Conservation (phyloP, 2,797 vertebrate species). For the Natrix natrix region DNA sequence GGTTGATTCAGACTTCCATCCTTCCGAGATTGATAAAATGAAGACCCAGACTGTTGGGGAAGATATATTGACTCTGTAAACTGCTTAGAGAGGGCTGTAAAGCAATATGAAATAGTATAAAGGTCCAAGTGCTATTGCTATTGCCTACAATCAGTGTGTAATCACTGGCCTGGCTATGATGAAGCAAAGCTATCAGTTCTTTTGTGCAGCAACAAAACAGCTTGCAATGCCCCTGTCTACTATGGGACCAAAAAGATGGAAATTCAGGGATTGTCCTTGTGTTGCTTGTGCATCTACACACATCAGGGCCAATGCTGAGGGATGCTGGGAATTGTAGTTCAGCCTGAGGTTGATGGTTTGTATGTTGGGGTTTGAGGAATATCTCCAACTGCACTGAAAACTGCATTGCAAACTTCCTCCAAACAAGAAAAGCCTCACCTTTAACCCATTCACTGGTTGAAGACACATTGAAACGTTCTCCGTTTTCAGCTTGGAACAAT, state of each 20-base stretch:
- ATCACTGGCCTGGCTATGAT: neutral
- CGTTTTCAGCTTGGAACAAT: slow-evolving; percentile 78
- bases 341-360: neutral
- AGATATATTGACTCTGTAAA: no score
- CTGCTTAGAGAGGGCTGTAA: no score
- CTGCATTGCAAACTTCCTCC: neutral
- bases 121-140: neutral
- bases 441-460: slow-evolving; percentile 90
- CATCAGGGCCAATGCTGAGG: neutral
- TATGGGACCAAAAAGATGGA: neutral
- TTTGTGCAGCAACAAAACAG: neutral
- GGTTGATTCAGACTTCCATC: no score
- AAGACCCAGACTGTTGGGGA: no score
- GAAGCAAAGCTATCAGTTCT: slow-evolving; percentile 22
- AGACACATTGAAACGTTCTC: slow-evolving; percentile 84
- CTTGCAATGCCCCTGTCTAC: neutral
- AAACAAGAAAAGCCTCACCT: slow-evolving; percentile 74
- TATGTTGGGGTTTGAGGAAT: neutral
- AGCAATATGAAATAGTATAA: no score
- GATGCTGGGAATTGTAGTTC: neutral
- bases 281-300: neutral
- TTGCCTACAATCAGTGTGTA: neutral
- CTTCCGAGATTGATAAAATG: no score
- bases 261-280: neutral
- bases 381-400: neutral